Conservation (phyloP, 2,113 vertebrate genomes). For the Neoarius graeffei region DNA sequence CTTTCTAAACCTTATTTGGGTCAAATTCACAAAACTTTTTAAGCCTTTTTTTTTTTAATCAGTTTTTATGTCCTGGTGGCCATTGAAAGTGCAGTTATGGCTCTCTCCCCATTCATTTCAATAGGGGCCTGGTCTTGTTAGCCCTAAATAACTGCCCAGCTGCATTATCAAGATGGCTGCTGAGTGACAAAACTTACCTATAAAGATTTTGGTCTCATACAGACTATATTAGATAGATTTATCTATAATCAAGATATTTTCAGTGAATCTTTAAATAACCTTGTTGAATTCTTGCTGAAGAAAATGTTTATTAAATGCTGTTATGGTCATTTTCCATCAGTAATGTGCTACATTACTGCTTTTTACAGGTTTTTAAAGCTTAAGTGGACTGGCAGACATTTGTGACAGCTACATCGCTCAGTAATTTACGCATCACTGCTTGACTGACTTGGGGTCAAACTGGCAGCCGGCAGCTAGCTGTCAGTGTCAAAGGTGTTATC, state of each 20-base stretch:
- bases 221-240: not conserved
- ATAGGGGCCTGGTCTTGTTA: no score
- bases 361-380: constrained; percentile 15
- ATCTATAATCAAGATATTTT: not conserved
- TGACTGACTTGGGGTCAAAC: constrained; percentile 7
- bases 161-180: no score
- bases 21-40: no score
- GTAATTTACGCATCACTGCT: constrained; percentile 18
- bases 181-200: no score
- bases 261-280: not conserved
- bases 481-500: constrained; percentile 33
- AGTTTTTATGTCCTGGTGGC: no score
- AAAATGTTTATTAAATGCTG: not conserved
- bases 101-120: no score
- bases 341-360: not conserved
- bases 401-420: not conserved
- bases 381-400: not conserved
- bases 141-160: no score
- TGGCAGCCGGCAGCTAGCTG: constrained; percentile 24
- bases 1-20: no score
- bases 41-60: no score
- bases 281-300: not conserved
- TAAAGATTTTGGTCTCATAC: not conserved
- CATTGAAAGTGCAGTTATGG: no score
- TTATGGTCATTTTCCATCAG: not conserved